Percentiles rank a stretch among this genome's conserved stretches.
These are phyloP conservation scores for Cheilinus undulatus DNA, from an alignment of 2,113 vertebrate genomes.

Conservation along the genomic window DNA sequence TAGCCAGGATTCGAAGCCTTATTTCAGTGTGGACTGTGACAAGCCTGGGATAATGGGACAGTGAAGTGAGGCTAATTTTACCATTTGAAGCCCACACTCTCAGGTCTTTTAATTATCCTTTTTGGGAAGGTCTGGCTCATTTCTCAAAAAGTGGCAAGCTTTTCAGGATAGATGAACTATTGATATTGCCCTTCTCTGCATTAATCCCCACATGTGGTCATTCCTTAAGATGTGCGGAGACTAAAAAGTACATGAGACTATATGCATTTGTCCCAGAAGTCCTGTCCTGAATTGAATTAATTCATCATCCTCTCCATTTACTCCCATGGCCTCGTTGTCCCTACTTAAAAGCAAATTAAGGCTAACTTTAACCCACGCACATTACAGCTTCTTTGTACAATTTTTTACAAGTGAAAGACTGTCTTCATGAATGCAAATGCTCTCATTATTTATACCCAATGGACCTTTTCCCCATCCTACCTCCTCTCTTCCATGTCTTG, in stretches of 20 bases:
- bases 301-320: constrained; percentile 76
- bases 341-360: constrained; percentile 73
- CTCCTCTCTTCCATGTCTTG: constrained; percentile 25
- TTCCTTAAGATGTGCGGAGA: constrained; percentile 43
- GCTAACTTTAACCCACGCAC: constrained; percentile 66
- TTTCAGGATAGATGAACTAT: constrained; percentile 73
- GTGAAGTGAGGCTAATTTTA: constrained; percentile 64
- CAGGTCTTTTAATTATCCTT: constrained; percentile 71
- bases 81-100: constrained; percentile 54
- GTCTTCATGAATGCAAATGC: constrained; percentile 65
- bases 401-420: constrained; percentile 46
- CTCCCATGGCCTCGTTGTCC: constrained; percentile 74
- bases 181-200: constrained; percentile 69
- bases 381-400: constrained; percentile 44
- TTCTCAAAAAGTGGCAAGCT: constrained; percentile 75
- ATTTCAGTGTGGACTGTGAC: constrained; percentile 41
- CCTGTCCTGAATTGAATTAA: constrained; percentile 80
- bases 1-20: constrained; percentile 33
- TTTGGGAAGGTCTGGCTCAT: constrained; percentile 69
- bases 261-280: constrained; percentile 76
- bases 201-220: constrained; percentile 69
- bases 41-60: constrained; percentile 38
- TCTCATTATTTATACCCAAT: constrained; percentile 67
- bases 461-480: constrained; percentile 34
- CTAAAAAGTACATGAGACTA: constrained; percentile 67